phyloP scores from a whole-genome alignment of 2,888 invertebrate species.

The Andrena praecox region DNA sequence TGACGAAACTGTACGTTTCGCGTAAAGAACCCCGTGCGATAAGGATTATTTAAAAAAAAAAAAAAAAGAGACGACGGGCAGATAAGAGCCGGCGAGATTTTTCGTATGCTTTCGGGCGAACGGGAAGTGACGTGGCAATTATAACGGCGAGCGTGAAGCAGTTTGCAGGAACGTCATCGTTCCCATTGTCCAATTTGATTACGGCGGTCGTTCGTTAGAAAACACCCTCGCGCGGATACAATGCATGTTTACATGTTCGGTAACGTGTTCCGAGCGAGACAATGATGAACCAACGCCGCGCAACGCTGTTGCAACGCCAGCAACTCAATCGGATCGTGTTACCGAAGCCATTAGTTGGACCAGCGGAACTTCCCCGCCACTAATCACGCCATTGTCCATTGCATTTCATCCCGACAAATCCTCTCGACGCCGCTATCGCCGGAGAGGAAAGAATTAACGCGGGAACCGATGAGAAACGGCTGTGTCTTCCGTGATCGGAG shows the following conservation, averaged over 20 bases:
- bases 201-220: constrained; percentile 26
- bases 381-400: constrained; percentile 48
- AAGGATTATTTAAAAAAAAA: not conserved
- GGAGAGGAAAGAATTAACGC: not conserved
- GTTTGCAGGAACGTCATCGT: constrained; percentile 5
- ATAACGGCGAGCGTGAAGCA: constrained; percentile 8
- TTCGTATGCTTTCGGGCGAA: not conserved
- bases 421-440: not conserved
- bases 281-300: constrained; percentile 23
- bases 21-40: not conserved
- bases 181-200: constrained; percentile 24
- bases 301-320: constrained; percentile 8
- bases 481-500: constrained; percentile 11
- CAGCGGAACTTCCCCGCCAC: constrained; percentile 34
- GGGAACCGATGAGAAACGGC: not conserved
- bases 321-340: constrained; percentile 50
- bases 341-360: constrained; percentile 45
- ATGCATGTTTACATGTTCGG: constrained; percentile 46
- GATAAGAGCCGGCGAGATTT: no score
- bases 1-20: not conserved
- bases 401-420: constrained; percentile 32
- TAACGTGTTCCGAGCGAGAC: constrained; percentile 37
- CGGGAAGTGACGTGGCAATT: constrained; percentile 14
- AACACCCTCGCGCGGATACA: constrained; percentile 7
- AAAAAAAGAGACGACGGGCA: no score